Evolutionary conservation across 53 echinoderm and acorn worm species (phyloP), one percentile per base, ranked within the genome.

Genomic region (Astropecten irregularis): DNA sequence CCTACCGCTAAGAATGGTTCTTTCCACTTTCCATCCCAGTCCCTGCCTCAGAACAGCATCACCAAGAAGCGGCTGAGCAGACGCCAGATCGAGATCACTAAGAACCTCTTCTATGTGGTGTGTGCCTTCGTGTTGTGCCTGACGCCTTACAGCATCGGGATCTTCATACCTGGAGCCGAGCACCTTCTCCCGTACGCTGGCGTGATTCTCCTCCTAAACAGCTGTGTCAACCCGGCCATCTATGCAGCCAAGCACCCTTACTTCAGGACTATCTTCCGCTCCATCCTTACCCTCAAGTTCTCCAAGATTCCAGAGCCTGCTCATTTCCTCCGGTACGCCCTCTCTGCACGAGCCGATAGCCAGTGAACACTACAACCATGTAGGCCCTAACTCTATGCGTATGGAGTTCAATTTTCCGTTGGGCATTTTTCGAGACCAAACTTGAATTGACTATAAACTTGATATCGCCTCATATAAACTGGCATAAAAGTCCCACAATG

Each of bases 81-180:
- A 71, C 73, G 89, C 23, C 93, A 95, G 47, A 79, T 93, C 1
- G 88, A 89, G 42, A 93, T 95, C 49, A 95, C 95, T 26, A 90
- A 91, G 71, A 95, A 95, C 48, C 83, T 93, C n/a, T 95, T 95
- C 63, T 93, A 86, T 56, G 95, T 95, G 21, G 95, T 95, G 26
- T 90, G 90, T 53, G 95, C 91, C 2, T 95, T 93, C 70, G 83
- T 89, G 8, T 34, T 95, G 32, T 95, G 95, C 69, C 50, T 95
- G 68, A 91, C 95, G 4, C 95, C 95, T 14, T 95, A 93, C 68
- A 88, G 91, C 40, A 74, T 40, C 0, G 77, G 88, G 31, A 46
- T 95, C 22, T 68, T 95, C 62, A 89, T 91, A 21, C 95, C 95
- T 5, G 89, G 85, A 2, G 83, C 79, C 37, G 96, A 93, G 35